These are phyloP conservation scores for Temnothorax curvispinosus DNA, from an alignment of 1,140 invertebrate genomes.

Conservation along the genomic window DNA sequence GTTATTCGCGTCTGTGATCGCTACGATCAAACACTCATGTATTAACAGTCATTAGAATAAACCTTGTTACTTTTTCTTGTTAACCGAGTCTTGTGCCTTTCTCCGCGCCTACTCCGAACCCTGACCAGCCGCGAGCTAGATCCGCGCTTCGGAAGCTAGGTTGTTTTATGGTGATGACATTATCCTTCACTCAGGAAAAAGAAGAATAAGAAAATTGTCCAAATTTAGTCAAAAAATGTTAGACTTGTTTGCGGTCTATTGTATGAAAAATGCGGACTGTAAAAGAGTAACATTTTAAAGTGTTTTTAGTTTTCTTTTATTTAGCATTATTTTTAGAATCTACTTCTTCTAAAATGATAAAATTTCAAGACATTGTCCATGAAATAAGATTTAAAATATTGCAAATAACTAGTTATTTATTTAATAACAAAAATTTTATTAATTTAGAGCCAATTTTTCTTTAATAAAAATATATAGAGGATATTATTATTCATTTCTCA, in stretches of 20 bases:
- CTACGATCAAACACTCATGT: too few relatives aligned
- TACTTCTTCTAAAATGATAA: not conserved
- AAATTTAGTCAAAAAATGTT: too few relatives aligned
- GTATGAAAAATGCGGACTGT: not conserved
- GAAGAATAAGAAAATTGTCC: not conserved
- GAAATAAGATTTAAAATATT: not conserved
- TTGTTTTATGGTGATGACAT: too few relatives aligned
- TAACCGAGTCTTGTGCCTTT: too few relatives aligned
- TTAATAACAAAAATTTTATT: not conserved
- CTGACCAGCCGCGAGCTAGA: too few relatives aligned
- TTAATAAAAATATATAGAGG: not conserved
- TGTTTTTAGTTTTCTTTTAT: not conserved
- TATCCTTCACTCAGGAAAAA: not conserved
- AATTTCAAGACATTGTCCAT: not conserved
- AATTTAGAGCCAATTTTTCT: not conserved
- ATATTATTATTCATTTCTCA: too few relatives aligned
- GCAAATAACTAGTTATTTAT: not conserved
- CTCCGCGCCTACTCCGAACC: too few relatives aligned
- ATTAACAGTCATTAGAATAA: too few relatives aligned
- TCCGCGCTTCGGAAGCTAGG: too few relatives aligned
- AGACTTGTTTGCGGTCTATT: too few relatives aligned
- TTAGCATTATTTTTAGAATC: not conserved
- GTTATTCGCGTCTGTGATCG: too few relatives aligned
- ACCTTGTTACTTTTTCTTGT: too few relatives aligned
- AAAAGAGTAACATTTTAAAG: not conserved